phyloP scores from a whole-genome alignment of 1,140 invertebrate genomes.

The Capitella teleta region DNA sequence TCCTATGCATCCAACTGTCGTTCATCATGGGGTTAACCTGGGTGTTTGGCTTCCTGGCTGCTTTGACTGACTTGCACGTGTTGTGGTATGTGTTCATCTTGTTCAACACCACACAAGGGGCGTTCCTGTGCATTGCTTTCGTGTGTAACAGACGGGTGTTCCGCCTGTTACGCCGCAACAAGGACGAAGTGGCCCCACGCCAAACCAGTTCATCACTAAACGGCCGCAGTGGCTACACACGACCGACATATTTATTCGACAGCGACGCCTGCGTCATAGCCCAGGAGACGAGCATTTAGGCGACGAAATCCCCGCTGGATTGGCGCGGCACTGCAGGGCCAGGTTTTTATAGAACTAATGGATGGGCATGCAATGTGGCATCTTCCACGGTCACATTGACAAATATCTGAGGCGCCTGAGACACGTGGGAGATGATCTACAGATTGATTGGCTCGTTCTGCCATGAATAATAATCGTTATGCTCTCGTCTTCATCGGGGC shows the following conservation, averaged over 20 bases:
- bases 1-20: slow-evolving; percentile 46
- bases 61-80: slow-evolving; percentile 10
- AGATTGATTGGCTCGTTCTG: no score
- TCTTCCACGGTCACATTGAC: no score
- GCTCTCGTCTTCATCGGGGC: no score
- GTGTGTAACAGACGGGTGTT: slow-evolving; percentile 15
- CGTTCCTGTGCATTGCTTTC: slow-evolving; percentile 19
- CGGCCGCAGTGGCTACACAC: neutral
- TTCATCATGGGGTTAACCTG: slow-evolving; percentile 34
- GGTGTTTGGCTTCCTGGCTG: slow-evolving; percentile 28
- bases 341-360: no score
- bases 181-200: neutral
- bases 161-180: slow-evolving; percentile 4
- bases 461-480: no score
- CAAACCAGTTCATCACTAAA: neutral
- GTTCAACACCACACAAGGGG: slow-evolving; percentile 22
- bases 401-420: no score
- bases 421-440: no score
- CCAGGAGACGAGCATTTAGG: slow-evolving; percentile 5
- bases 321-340: no score
- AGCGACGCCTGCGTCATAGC: neutral
- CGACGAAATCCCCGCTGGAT: no score
- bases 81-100: slow-evolving; percentile 20
- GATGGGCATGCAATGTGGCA: no score
- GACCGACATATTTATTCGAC: slow-evolving; percentile 4